Evolutionary conservation across 2,797 vertebrate species (phyloP).

Genomic region (Anableps anableps): DNA sequence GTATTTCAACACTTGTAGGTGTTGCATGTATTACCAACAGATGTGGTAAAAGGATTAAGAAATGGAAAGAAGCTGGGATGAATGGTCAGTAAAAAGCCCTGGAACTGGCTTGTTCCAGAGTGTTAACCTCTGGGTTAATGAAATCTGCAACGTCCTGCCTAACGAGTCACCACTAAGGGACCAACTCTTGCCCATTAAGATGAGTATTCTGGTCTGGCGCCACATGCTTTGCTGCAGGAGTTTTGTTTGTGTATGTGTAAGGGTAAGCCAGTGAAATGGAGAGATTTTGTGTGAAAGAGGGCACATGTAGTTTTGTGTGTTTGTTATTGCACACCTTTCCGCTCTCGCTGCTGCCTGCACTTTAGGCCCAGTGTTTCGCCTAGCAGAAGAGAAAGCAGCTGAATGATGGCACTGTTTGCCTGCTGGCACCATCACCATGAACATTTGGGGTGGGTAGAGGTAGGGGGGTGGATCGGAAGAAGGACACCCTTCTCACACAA

Average conservation of each 20-base stretch:
- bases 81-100: conserved; percentile 12
- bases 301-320: conserved; percentile 35
- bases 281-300: conserved; percentile 46
- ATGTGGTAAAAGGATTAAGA: conserved; percentile 17
- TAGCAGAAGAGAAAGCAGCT: conserved; percentile 73
- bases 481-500: conserved; percentile 71
- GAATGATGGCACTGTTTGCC: conserved; percentile 76
- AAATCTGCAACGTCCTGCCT: conserved; percentile 70
- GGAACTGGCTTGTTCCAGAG: conserved; percentile 45
- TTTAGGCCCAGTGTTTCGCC: conserved; percentile 69
- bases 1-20: conserved; percentile 17
- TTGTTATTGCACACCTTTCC: conserved; percentile 32
- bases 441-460: conserved; percentile 13
- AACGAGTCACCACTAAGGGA: conserved; percentile 69
- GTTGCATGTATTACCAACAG: conserved; percentile 23
- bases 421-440: conserved; percentile 59
- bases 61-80: conserved; percentile 4
- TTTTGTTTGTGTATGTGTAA: conserved; percentile 37
- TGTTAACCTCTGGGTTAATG: conserved; percentile 73
- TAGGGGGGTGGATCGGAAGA: conserved; percentile 38
- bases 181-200: conserved; percentile 67
- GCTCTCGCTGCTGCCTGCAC: conserved; percentile 60
- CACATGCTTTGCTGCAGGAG: conserved; percentile 57
- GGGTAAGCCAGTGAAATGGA: conserved; percentile 29
- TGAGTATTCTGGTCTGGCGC: conserved; percentile 63